Conservation (phyloP, 2,113 vertebrate genomes). For the Elephantulus edwardii region DNA sequence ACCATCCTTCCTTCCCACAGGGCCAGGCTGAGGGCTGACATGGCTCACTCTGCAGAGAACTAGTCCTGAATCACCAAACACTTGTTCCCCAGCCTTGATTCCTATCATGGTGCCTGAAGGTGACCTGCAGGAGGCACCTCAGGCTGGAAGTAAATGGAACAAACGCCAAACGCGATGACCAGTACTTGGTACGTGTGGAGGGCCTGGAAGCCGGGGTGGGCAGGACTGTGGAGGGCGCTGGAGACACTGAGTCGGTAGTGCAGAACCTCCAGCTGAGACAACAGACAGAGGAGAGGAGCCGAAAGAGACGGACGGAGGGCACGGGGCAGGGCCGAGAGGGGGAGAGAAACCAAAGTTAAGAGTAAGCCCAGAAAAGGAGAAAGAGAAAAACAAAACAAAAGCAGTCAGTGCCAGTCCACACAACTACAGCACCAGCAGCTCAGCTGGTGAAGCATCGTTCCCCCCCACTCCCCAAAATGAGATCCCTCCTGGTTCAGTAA, state of each 20-base stretch:
- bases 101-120: background rate
- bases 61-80: background rate
- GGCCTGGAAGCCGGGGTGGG: constrained; percentile 94
- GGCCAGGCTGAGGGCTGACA: background rate
- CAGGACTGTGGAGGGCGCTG: constrained; percentile 93
- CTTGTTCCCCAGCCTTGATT: background rate
- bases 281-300: constrained; percentile 75
- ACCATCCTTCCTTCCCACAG: background rate
- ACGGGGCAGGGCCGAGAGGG: background rate
- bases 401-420: constrained; percentile 77
- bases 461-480: background rate
- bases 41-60: background rate
- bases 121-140: background rate
- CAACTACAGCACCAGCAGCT: constrained; percentile 66
- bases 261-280: constrained; percentile 98
- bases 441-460: background rate
- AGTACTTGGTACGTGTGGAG: constrained; percentile 99
- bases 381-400: constrained; percentile 76
- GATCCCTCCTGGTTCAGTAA: background rate
- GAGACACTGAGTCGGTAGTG: constrained; percentile 98
- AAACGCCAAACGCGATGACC: constrained; percentile 88
- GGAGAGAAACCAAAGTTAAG: constrained; percentile 71
- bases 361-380: constrained; percentile 72
- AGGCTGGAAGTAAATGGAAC: constrained; percentile 65
- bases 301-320: background rate